These are phyloP conservation scores for Dicrostonyx torquatus DNA, from an alignment of 2,797 vertebrate genomes.

Conservation along the genomic window DNA sequence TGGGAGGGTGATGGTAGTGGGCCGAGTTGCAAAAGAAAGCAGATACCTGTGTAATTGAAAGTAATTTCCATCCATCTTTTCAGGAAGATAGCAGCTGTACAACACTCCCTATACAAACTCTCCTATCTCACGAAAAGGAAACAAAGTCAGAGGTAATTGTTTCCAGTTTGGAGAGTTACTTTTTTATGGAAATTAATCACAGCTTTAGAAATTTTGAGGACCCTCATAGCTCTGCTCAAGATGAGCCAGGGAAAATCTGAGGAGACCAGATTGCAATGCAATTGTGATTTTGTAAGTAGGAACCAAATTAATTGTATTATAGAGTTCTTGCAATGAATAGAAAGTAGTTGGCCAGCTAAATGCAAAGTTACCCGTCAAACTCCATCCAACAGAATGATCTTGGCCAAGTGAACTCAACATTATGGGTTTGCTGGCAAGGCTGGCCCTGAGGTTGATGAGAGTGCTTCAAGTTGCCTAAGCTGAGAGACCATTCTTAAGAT, in stretches of 20 bases:
- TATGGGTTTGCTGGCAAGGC: slow-evolving; percentile 72
- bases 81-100: not conserved
- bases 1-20: not conserved
- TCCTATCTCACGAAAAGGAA: not conserved
- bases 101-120: not conserved
- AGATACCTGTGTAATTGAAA: slow-evolving; percentile 3
- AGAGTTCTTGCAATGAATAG: slow-evolving; percentile 65
- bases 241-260: slow-evolving; percentile 63
- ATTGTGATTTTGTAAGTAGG: slow-evolving; percentile 72
- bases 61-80: slow-evolving; percentile 11
- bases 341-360: slow-evolving; percentile 63
- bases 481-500: slow-evolving; percentile 63
- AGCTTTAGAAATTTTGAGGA: slow-evolving; percentile 51
- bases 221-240: slow-evolving; percentile 49
- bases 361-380: slow-evolving; percentile 64
- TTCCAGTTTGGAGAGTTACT: slow-evolving; percentile 3
- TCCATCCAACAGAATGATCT: slow-evolving; percentile 64
- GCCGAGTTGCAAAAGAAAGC: not conserved
- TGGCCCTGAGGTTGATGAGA: slow-evolving; percentile 65
- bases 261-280: slow-evolving; percentile 37
- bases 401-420: slow-evolving; percentile 67
- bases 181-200: slow-evolving; percentile 46
- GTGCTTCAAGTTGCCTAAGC: slow-evolving; percentile 61
- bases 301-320: slow-evolving; percentile 73
- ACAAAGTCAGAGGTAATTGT: not conserved